Conservation (phyloP, 1,140 invertebrate genomes). For the Halictus rubicundus region DNA sequence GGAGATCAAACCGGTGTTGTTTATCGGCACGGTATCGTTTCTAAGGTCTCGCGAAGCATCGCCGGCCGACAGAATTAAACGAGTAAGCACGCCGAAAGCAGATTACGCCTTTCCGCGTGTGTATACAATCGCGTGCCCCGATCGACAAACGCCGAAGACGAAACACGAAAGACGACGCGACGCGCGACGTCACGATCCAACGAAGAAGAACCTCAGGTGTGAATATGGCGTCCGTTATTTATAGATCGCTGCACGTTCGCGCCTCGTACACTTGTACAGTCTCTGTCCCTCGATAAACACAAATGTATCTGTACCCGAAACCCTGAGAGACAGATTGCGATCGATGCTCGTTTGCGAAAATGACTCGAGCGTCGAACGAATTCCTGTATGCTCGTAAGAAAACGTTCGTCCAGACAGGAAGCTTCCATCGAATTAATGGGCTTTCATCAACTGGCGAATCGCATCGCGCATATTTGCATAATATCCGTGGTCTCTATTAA, state of each 20-base stretch:
- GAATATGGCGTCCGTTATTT: constrained; percentile 34
- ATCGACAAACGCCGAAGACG: neutral
- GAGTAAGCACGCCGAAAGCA: constrained; percentile 5
- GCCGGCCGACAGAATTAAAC: constrained; percentile 6
- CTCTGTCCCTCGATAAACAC: neutral
- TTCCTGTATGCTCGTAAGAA: too few relatives aligned
- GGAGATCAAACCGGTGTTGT: neutral
- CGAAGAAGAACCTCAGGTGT: constrained; percentile 34
- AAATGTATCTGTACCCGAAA: neutral
- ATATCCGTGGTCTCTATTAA: too few relatives aligned
- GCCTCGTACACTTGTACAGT: neutral
- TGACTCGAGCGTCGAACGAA: too few relatives aligned
- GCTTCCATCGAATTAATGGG: too few relatives aligned
- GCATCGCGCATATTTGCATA: too few relatives aligned
- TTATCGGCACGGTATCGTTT: neutral
- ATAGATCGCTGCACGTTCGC: constrained; percentile 19
- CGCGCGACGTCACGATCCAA: constrained; percentile 37
- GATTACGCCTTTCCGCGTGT: constrained; percentile 29
- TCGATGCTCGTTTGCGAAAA: too few relatives aligned
- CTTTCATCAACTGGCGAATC: too few relatives aligned
- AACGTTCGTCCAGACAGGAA: too few relatives aligned
- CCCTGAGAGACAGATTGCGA: too few relatives aligned
- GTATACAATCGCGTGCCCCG: neutral
- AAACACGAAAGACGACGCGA: too few relatives aligned
- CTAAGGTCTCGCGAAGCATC: constrained; percentile 3